Percentiles rank a stretch among this genome's conserved stretches.
phyloP scores from a whole-genome alignment of 2,888 invertebrate genomes.

The Torymus aiolomorphi region DNA sequence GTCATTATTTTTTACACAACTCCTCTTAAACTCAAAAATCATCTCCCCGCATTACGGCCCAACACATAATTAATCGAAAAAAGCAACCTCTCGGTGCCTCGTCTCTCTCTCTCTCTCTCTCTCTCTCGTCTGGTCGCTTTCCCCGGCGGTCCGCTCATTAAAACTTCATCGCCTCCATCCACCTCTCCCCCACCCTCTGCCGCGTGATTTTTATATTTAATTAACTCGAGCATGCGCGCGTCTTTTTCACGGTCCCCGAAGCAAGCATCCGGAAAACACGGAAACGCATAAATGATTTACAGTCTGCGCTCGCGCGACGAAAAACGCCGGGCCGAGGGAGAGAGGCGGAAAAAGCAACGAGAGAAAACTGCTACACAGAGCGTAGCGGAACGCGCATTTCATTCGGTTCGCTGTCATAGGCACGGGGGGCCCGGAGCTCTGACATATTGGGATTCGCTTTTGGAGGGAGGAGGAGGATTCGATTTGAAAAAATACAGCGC shows the following conservation, averaged over 20 bases:
- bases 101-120: no score
- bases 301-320: neutral
- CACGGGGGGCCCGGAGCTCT: conserved; percentile 45
- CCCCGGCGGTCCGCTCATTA: conserved; percentile 35
- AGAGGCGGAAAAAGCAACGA: neutral
- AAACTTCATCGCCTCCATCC: conserved; percentile 33
- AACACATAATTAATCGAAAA: conserved; percentile 8
- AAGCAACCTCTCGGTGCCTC: neutral
- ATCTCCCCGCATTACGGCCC: no score
- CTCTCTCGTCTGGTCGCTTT: no score
- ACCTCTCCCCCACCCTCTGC: no score
- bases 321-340: neutral
- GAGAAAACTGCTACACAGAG: conserved; percentile 17
- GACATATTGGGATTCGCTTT: conserved; percentile 59
- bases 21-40: no score
- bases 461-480: conserved; percentile 40
- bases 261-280: conserved; percentile 36
- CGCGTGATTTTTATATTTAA: conserved; percentile 48
- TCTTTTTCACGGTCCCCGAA: neutral
- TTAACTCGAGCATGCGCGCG: conserved; percentile 22
- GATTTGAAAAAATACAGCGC: conserved; percentile 53
- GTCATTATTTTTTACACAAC: no score
- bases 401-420: conserved; percentile 59
- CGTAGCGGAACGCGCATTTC: conserved; percentile 58
- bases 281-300: conserved; percentile 54